A percentile compares a stretch with the other conserved stretches of the same genome.
Evolutionary conservation across 2,113 vertebrate genomes (phyloP).

Genomic region (Laterallus jamaicensis): DNA sequence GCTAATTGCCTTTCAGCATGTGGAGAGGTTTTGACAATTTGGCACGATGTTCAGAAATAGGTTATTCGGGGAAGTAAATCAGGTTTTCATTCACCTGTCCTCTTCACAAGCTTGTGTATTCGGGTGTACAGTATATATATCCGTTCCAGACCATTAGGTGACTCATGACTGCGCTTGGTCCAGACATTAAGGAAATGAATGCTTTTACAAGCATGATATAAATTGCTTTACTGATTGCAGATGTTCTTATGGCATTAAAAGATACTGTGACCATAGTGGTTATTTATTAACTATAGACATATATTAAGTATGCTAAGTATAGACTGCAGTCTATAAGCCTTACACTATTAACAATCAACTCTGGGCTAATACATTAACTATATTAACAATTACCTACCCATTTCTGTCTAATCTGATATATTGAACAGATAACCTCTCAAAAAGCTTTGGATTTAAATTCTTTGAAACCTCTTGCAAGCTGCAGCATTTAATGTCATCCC

Average conservation of each 20-base stretch:
- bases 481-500: neutral
- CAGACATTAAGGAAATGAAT: neutral
- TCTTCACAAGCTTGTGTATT: neutral
- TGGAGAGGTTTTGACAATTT: neutral
- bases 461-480: neutral
- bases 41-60: neutral
- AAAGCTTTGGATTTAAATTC: neutral
- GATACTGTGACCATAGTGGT: neutral
- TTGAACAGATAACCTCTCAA: neutral
- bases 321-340: neutral
- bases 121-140: neutral
- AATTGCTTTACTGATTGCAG: neutral
- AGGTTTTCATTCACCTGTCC: neutral
- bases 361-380: neutral
- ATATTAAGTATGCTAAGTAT: neutral
- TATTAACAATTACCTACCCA: neutral
- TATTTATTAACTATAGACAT: neutral
- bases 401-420: neutral
- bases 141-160: neutral
- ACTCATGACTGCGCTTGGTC: neutral
- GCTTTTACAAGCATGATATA: neutral
- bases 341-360: neutral
- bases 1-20: slow-evolving; percentile 13
- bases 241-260: neutral
- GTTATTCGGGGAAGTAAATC: neutral